Conservation (phyloP, 2,113 vertebrate genomes). For the Apodemus speciosus region DNA sequence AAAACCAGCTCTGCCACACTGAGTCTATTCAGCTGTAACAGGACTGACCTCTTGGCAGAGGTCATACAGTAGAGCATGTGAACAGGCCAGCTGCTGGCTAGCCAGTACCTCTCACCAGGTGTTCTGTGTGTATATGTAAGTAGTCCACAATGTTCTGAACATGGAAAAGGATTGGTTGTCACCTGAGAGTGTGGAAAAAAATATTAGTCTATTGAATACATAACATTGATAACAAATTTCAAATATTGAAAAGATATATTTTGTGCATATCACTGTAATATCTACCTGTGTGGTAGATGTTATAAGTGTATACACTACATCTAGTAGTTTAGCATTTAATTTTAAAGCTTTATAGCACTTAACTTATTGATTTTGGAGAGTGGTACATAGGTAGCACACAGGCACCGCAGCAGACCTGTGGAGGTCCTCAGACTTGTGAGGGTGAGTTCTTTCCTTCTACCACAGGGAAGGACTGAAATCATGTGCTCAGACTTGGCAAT, state of each 20-base stretch:
- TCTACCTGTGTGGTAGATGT: background rate
- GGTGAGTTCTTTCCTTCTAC: background rate
- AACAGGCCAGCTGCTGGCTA: background rate
- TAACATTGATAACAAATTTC: background rate
- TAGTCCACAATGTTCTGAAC: background rate
- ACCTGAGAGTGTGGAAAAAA: background rate
- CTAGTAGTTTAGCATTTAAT: slow-evolving; percentile 10
- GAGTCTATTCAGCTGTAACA: background rate
- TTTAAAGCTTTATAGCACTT: background rate
- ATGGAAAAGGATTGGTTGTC: background rate
- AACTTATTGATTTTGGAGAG: background rate
- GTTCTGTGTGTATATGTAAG: background rate
- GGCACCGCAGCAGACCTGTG: background rate
- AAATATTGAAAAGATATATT: background rate
- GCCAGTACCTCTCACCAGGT: background rate
- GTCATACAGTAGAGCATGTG: background rate
- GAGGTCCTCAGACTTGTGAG: background rate
- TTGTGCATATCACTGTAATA: background rate
- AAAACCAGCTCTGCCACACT: no score
- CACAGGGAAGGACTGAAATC: background rate
- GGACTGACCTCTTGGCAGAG: background rate
- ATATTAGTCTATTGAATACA: background rate
- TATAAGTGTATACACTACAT: background rate
- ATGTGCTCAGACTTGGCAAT: background rate
- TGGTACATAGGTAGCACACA: background rate